Percentiles rank a stretch among this genome's conserved stretches.
Conservation (phyloP, 2,888 invertebrate species). For the Acholoe squamosa region DNA sequence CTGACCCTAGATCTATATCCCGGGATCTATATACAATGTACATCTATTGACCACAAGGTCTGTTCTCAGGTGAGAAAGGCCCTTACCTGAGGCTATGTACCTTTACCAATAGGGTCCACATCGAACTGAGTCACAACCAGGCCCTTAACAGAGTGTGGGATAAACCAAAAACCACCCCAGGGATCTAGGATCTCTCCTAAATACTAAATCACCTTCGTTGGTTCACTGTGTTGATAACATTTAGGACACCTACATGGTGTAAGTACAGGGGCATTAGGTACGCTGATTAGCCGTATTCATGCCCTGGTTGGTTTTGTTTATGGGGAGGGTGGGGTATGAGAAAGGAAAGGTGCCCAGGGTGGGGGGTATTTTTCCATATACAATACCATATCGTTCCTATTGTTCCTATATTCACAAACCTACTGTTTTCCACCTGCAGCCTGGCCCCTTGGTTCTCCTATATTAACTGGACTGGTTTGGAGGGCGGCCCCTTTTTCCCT, state of each 20-base stretch:
- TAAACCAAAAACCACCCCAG: too few species aligned
- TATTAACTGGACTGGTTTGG: not conserved
- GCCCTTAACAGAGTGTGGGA: too few species aligned
- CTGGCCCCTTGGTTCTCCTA: not conserved
- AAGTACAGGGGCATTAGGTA: not conserved
- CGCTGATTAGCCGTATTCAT: slow-evolving; percentile 29
- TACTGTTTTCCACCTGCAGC: not conserved
- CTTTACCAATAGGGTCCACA: too few species aligned
- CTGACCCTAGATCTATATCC: too few species aligned
- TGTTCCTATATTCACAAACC: not conserved
- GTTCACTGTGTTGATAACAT: not conserved
- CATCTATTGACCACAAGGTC: too few species aligned
- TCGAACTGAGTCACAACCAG: too few species aligned
- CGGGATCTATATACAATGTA: too few species aligned
- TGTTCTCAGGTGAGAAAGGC: too few species aligned
- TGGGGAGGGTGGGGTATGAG: not conserved
- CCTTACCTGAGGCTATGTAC: too few species aligned
- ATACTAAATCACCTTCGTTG: too few species aligned
- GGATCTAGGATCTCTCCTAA: too few species aligned
- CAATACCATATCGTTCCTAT: not conserved
- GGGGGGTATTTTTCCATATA: not conserved
- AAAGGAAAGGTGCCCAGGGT: not conserved
- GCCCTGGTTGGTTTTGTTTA: slow-evolving; percentile 19
- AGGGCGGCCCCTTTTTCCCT: not conserved
- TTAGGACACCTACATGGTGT: not conserved